Conservation (phyloP, 2,113 vertebrate genomes). For the Oryctolagus cuniculus region DNA sequence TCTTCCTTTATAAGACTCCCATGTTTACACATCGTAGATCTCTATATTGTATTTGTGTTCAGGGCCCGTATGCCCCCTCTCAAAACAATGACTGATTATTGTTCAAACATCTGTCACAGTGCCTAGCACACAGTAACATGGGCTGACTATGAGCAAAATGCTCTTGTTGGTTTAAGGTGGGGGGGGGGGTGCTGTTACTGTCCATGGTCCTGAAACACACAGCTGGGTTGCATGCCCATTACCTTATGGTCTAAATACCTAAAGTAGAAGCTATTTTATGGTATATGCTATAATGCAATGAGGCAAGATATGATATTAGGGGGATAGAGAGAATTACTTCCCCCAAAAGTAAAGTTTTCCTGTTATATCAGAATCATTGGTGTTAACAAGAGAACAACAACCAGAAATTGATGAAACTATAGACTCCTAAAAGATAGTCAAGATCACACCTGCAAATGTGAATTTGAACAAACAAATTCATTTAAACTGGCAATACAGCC, state of each 20-base stretch:
- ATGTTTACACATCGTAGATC: not conserved
- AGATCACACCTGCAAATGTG: not conserved
- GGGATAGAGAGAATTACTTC: too few relatives aligned
- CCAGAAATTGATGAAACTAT: not conserved
- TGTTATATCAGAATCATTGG: not conserved
- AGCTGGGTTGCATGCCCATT: accelerated
- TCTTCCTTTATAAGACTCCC: not conserved
- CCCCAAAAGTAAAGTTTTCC: not conserved
- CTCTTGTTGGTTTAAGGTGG: accelerated
- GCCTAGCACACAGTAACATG: not conserved
- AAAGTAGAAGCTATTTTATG: not conserved
- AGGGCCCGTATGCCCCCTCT: not conserved
- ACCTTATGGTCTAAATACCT: not conserved
- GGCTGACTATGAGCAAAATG: not conserved
- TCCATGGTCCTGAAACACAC: slow-evolving; percentile 14
- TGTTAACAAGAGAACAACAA: not conserved
- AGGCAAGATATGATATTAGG: not conserved
- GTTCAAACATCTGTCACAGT: not conserved
- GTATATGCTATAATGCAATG: not conserved
- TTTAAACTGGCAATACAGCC: not conserved
- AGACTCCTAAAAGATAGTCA: not conserved
- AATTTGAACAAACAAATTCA: not conserved
- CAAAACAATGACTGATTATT: not conserved
- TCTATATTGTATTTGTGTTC: not conserved
- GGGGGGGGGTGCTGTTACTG: not conserved